These are phyloP conservation scores for Paraescarpia echinospica DNA, from an alignment of 1,140 invertebrate genomes.

Conservation along the genomic window DNA sequence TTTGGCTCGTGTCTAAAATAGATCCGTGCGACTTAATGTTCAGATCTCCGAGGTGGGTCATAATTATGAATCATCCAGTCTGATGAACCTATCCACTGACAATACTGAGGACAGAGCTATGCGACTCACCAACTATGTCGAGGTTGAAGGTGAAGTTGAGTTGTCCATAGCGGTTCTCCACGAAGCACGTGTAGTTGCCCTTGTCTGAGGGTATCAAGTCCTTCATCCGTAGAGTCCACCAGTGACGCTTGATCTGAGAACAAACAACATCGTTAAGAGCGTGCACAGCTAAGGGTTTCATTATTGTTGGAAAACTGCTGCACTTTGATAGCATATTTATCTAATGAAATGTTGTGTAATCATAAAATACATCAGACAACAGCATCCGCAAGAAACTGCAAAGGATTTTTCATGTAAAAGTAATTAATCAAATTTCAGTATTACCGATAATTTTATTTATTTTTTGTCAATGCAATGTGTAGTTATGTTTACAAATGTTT, in stretches of 20 bases:
- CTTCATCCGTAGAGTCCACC: slow-evolving; percentile 21
- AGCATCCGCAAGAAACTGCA: neutral
- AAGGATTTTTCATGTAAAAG: neutral
- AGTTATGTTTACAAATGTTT: neutral
- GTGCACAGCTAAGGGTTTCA: neutral
- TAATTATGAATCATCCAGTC: too few species aligned
- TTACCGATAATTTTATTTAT: neutral
- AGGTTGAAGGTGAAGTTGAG: slow-evolving; percentile 74
- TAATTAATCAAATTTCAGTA: neutral
- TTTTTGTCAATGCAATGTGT: neutral
- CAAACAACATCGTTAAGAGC: neutral
- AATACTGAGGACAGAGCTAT: neutral
- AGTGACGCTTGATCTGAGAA: neutral
- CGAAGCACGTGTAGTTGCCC: slow-evolving; percentile 82
- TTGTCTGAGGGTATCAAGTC: slow-evolving; percentile 64
- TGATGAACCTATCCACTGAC: too few species aligned
- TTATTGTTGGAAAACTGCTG: neutral
- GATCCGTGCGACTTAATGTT: too few species aligned
- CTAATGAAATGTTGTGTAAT: neutral
- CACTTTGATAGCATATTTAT: neutral
- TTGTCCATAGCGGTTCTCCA: slow-evolving; percentile 77
- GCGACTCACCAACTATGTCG: slow-evolving; percentile 71
- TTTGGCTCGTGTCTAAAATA: too few species aligned
- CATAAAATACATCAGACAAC: neutral
- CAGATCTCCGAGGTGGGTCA: too few species aligned